Conservation (phyloP, 2,113 vertebrate genomes). For the Fulmarus glacialis region DNA sequence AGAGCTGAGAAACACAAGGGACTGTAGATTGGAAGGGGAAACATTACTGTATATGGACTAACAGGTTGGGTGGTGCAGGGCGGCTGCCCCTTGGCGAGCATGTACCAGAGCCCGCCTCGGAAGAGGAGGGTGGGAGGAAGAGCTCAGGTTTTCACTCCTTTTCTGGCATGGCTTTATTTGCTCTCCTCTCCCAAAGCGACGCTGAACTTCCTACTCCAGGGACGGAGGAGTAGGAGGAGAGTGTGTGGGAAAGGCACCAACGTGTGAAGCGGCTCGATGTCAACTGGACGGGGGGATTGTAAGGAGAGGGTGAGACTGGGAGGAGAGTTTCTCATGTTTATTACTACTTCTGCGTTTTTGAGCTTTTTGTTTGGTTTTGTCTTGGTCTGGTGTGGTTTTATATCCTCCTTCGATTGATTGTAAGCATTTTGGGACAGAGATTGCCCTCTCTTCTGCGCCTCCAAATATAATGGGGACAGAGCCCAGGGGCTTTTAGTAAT, state of each 20-base stretch:
- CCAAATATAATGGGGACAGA: not conserved
- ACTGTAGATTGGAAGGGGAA: not conserved
- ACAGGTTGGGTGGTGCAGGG: not conserved
- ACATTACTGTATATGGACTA: not conserved
- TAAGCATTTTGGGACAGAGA: not conserved
- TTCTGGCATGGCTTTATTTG: not conserved
- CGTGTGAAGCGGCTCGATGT: not conserved
- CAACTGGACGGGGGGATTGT: not conserved
- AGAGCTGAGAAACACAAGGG: not conserved
- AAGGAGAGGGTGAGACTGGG: not conserved
- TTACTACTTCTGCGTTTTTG: constrained; percentile 13
- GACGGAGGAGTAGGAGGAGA: not conserved
- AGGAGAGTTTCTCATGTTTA: not conserved
- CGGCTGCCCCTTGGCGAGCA: not conserved
- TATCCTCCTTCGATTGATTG: not conserved
- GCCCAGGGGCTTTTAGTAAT: not conserved
- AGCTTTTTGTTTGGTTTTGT: not conserved
- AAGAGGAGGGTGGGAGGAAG: not conserved
- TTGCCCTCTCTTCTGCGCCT: not conserved
- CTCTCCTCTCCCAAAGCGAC: not conserved
- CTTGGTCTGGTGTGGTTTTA: not conserved
- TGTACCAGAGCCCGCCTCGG: accelerated
- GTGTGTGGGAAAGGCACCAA: constrained; percentile 16
- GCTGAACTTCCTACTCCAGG: not conserved
- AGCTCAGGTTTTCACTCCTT: not conserved